Evolutionary conservation across 2,113 vertebrate species (phyloP).

Genomic region (Scartelaos histophorus): DNA sequence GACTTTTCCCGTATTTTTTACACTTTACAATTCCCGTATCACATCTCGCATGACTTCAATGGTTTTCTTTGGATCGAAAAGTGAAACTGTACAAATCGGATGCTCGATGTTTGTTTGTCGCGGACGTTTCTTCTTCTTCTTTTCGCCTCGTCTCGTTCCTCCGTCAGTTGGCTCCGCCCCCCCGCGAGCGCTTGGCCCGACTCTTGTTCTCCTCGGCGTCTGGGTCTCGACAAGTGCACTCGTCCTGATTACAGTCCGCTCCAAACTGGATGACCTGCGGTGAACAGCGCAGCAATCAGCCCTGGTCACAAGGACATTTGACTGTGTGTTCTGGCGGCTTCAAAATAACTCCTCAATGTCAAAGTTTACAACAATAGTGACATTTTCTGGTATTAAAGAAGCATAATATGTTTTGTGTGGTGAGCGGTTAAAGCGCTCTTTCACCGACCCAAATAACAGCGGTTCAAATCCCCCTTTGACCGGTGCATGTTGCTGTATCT

Average conservation of each 20-base stretch:
- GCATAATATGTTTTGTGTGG: background rate
- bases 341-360: background rate
- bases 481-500: background rate
- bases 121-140: conserved; percentile 40
- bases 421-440: too few relatives aligned
- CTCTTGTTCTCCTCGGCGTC: conserved; percentile 89
- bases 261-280: conserved; percentile 92
- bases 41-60: conserved; percentile 17
- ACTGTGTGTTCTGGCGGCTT: conserved; percentile 1
- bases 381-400: background rate
- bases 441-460: too few relatives aligned
- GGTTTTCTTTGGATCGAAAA: conserved; percentile 23
- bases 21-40: conserved; percentile 6
- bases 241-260: conserved; percentile 90
- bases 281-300: conserved; percentile 43
- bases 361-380: background rate
- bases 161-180: conserved; percentile 23
- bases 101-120: conserved; percentile 43
- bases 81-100: conserved; percentile 10
- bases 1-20: conserved; percentile 16
- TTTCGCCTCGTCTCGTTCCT: conserved; percentile 50
- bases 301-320: background rate
- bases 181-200: conserved; percentile 46
- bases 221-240: conserved; percentile 94
- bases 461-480: background rate